These are phyloP conservation scores for Smittia sp. DNA, from an alignment of 2,888 invertebrate genomes.

Conservation along the genomic window DNA sequence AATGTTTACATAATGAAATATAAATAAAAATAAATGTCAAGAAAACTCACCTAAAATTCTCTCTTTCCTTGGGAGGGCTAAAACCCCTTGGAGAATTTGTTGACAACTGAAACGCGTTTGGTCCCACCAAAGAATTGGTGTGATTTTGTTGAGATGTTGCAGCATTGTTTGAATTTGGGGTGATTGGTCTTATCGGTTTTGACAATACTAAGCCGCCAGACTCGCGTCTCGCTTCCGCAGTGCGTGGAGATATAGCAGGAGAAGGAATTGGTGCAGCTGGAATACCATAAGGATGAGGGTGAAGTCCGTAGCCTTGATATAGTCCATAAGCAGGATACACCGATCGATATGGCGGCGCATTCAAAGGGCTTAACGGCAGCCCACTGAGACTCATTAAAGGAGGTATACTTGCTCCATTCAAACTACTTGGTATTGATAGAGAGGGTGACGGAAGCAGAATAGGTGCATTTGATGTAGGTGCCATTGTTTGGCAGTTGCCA, in stretches of 20 bases:
- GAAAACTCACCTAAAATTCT: conserved; percentile 86
- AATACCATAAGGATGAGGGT: conserved; percentile 69
- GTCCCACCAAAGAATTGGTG: conserved; percentile 51
- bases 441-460: conserved; percentile 43
- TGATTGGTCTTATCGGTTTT: conserved; percentile 46
- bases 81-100: conserved; percentile 73
- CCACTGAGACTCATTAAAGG: conserved; percentile 32
- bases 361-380: conserved; percentile 43
- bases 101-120: conserved; percentile 53
- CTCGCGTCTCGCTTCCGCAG: conserved; percentile 55
- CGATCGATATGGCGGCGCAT: conserved; percentile 50
- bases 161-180: conserved; percentile 43
- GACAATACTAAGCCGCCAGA: conserved; percentile 46
- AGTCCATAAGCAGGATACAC: conserved; percentile 58
- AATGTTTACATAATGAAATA: too few relatives aligned
- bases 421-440: conserved; percentile 45
- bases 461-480: conserved; percentile 46
- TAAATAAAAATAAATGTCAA: too few relatives aligned
- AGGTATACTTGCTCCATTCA: conserved; percentile 46
- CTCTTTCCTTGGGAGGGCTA: conserved; percentile 76
- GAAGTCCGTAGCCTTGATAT: conserved; percentile 75
- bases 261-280: conserved; percentile 59
- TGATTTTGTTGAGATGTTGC: conserved; percentile 42
- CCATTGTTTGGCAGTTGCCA: conserved; percentile 44
- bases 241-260: conserved; percentile 64